These are phyloP conservation scores for Lutraria lutraria DNA, from an alignment of 2,888 invertebrate species.

Conservation along the genomic window DNA sequence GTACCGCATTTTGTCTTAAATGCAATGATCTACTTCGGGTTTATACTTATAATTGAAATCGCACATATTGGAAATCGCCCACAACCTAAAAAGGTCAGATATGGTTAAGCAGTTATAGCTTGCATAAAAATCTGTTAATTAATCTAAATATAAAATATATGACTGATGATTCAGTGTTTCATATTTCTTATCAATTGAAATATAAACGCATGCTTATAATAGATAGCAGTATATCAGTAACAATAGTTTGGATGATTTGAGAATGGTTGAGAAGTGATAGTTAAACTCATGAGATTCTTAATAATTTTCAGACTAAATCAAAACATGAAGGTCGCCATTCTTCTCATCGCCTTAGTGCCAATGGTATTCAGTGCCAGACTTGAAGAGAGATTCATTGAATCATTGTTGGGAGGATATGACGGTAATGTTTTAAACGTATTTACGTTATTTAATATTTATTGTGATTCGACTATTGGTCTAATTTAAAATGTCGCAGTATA, in stretches of 20 bases:
- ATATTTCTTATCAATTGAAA: background rate
- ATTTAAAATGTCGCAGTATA: no score
- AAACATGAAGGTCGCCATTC: conserved; percentile 10
- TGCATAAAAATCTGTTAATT: no score
- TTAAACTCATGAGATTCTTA: background rate
- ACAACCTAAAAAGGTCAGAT: no score
- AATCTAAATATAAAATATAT: background rate
- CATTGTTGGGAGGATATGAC: conserved; percentile 4
- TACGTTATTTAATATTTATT: background rate
- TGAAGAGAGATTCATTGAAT: conserved; percentile 20
- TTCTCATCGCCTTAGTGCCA: conserved; percentile 18
- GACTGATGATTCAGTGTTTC: background rate
- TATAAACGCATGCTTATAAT: background rate
- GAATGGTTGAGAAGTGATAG: background rate
- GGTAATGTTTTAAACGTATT: background rate
- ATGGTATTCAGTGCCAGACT: conserved; percentile 5
- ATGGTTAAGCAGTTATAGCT: no score
- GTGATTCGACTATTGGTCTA: no score
- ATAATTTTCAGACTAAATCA: background rate
- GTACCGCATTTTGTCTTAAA: no score
- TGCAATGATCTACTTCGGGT: no score
- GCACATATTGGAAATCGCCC: no score
- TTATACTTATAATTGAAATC: no score
- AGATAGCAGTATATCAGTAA: background rate
- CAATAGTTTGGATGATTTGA: background rate